A percentile compares a stretch with the other conserved stretches of the same genome.
These are phyloP conservation scores for Hipparchia semele DNA, from an alignment of 2,888 invertebrate species.

Conservation along the genomic window DNA sequence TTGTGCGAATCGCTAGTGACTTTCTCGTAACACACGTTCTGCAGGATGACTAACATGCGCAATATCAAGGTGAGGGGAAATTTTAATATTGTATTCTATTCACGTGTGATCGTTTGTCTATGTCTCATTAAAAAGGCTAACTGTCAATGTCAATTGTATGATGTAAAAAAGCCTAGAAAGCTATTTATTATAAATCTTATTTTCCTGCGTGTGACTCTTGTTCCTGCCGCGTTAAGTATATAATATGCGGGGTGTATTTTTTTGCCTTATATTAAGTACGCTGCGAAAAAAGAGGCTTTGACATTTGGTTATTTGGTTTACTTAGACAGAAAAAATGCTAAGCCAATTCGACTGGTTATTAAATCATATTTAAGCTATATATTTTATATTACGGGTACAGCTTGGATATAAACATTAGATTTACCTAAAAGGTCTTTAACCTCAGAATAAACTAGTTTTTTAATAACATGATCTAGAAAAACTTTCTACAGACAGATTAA, in stretches of 20 bases:
- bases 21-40: constrained; percentile 53
- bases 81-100: not conserved
- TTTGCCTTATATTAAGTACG: too few species aligned
- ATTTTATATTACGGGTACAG: too few species aligned
- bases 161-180: not conserved
- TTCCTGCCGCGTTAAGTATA: too few species aligned
- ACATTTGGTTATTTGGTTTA: too few species aligned
- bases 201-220: not conserved
- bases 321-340: too few species aligned
- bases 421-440: constrained; percentile 1
- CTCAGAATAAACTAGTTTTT: constrained; percentile 8
- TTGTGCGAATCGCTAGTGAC: constrained; percentile 64
- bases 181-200: not conserved
- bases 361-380: too few species aligned
- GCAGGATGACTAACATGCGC: constrained; percentile 69
- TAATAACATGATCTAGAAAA: constrained; percentile 11
- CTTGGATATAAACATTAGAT: too few species aligned
- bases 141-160: not conserved
- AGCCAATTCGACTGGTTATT: too few species aligned
- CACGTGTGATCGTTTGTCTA: constrained; percentile 3
- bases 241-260: too few species aligned
- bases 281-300: too few species aligned
- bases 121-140: not conserved
- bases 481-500: constrained; percentile 6
- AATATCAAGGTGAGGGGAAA: constrained; percentile 59